Base-by-base conservation (phyloP, 2,113 vertebrate genomes). In the Atractosteus spatula region DNA sequence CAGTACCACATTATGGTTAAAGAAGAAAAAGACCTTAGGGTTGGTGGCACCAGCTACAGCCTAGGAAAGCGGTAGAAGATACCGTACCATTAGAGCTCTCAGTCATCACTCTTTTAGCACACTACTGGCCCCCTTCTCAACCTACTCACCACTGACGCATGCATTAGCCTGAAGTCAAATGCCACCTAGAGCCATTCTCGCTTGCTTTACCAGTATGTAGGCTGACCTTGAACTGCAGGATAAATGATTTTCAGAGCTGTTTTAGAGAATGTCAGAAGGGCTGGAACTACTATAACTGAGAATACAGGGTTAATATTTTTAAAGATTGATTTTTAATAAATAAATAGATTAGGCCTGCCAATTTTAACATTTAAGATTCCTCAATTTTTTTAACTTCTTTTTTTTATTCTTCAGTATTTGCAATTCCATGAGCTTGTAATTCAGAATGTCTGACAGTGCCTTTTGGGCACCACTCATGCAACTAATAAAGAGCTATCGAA, bases 381-480 rank as follows among this genome's bases (percentile, higher is more conserved):
- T 29, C 29, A 51, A 7, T 51, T 51, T 51, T 59, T 2, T 59
- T 13, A 5, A n/a, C 57, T 6, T 59, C 57, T n/a, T 59, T n/a
- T 59, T 59, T 16, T 59, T n/a, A 5, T 51, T 5, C 47, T 68
- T 67, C 45, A 55, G 16, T 41, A 55, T 55, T 17, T 68, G n/a
- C 44, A 55, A 41, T 51, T 13, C 57, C 57, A 59, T 59, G 57
- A 59, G 57, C 6, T 14, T 59, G 57, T 59, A 59, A n/a, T 59
- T 59, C 57, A 59, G 14, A 59, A n/a, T 59, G 57, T 3, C 57
- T n/a, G 14, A 59, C 12, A 16, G 10, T 14, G 57, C 57, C 14
- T 59, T 59, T 59, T 59, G 57, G 57, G 57, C 57, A 59, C 57
- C 14, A n/a, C 57, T 59, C 57, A 59, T 59, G 57, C 57, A 59